Evolutionary conservation across 2,888 invertebrate genomes (phyloP).

Genomic region (Bursaphelenchus okinawaensis): DNA sequence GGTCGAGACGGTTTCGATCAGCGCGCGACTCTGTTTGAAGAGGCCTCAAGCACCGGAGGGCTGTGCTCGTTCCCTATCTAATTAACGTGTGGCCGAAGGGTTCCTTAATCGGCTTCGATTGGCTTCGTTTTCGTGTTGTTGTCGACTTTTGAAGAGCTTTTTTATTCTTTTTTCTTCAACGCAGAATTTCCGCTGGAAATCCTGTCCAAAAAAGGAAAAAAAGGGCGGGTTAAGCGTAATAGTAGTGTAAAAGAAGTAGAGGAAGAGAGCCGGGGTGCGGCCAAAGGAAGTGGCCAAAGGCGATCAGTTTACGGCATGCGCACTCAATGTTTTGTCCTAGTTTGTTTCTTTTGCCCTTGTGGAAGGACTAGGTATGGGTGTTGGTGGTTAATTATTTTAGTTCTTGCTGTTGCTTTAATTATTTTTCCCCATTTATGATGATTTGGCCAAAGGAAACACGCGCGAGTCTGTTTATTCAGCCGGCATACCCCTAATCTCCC

Average conservation of each 20-base stretch:
- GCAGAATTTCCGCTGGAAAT: neutral
- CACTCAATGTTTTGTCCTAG: neutral
- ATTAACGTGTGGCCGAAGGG: neutral
- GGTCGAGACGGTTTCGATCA: neutral
- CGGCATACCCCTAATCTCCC: neutral
- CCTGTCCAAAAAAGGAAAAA: conserved; percentile 8
- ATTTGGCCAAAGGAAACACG: neutral
- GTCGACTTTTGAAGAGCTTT: neutral
- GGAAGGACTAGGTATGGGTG: no score
- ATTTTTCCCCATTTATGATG: neutral
- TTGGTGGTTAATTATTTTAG: no score
- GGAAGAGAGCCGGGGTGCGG: neutral
- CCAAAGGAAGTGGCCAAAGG: neutral
- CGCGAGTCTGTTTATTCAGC: neutral
- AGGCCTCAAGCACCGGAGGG: neutral
- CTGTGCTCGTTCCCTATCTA: neutral
- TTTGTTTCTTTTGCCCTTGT: neutral
- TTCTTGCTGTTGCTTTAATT: no score
- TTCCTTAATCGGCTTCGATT: neutral
- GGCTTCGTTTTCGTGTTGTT: neutral
- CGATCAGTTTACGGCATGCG: neutral
- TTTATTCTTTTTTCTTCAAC: neutral
- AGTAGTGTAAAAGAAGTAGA: neutral
- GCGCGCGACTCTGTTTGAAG: neutral
- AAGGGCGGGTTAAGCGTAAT: conserved; percentile 4